Evolutionary conservation across 2,113 vertebrate genomes (phyloP), one percentile per base, ranked within the genome.

Genomic region (Microcebus murinus): DNA sequence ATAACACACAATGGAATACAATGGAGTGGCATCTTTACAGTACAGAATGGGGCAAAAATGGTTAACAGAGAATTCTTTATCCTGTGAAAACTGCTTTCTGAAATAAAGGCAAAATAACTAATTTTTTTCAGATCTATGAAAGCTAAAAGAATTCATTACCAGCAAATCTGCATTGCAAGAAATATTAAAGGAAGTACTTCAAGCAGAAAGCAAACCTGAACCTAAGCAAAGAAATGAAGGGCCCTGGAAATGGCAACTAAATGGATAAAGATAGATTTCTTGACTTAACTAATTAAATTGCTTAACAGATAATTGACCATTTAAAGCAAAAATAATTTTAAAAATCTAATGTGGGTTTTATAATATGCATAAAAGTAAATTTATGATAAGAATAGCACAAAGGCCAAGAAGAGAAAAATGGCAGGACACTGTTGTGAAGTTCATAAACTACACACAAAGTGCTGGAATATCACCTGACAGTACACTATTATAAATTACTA

Each of bases 121-220:
- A 73, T 48, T 61, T 85, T 79, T 71, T 68, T 61, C 25, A 85
- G 70, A 70, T 23, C 93, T 31, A 82, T 17, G 11, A 96, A 91
- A 93, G 45, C 29, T 76, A 77, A 88, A 97, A 85, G 34, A 90
- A 96, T 91, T 94, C 71, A 94, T 88, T 95, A 79, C 63, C 39
- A 92, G 36, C 67, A 90, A 23, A 91, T 82, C 67, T 45, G 10
- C 34, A 86, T 76, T 96, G 55, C 11, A 73, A 79, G 29, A 91
- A 95, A 76, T 74, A 63, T 48, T 82, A 87, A 86, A 88, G 50
- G 39, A 86, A 90, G 48, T 67, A 80, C 34, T 77, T 86, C 48
- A 65, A 92, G 50, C 42, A 89, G 73, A 81, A 93, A 23, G 61
- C 83, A 96, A 94, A 90, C 61, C n/a, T 50, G 4, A 89, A 95